Evolutionary conservation across 2,888 invertebrate species (phyloP).

Genomic region (Sinodicranocentrus sp.): DNA sequence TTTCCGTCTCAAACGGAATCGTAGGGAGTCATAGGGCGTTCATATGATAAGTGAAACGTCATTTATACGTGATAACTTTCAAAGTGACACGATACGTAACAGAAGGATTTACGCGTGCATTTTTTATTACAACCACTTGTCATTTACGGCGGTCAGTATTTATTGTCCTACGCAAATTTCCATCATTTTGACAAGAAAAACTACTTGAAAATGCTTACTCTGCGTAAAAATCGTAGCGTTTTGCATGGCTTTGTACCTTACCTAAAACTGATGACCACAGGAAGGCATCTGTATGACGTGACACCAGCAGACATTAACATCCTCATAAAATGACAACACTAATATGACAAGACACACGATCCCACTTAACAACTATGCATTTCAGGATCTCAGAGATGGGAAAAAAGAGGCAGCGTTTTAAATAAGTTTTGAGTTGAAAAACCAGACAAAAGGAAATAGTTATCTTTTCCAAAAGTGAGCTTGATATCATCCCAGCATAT

Average conservation of each 20-base stretch:
- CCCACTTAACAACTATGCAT: constrained; percentile 13
- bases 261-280: constrained; percentile 25
- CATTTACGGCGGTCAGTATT: background rate
- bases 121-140: constrained; percentile 7
- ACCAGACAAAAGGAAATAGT: constrained; percentile 54
- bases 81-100: background rate
- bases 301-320: constrained; percentile 49
- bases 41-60: background rate
- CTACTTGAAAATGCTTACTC: background rate
- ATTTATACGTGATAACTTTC: background rate
- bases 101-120: constrained; percentile 8
- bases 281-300: constrained; percentile 38
- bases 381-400: no score
- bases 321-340: constrained; percentile 51
- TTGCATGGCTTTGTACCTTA: background rate
- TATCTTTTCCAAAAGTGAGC: constrained; percentile 40
- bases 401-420: background rate
- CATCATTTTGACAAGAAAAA: constrained; percentile 37
- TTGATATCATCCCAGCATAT: constrained; percentile 39
- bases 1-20: constrained; percentile 42
- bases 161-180: constrained; percentile 31
- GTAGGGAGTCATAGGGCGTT: constrained; percentile 2
- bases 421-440: constrained; percentile 30
- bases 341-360: constrained; percentile 46
- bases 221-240: background rate